Evolutionary conservation across 2,797 vertebrate genomes (phyloP).

Genomic region (Mus caroli): DNA sequence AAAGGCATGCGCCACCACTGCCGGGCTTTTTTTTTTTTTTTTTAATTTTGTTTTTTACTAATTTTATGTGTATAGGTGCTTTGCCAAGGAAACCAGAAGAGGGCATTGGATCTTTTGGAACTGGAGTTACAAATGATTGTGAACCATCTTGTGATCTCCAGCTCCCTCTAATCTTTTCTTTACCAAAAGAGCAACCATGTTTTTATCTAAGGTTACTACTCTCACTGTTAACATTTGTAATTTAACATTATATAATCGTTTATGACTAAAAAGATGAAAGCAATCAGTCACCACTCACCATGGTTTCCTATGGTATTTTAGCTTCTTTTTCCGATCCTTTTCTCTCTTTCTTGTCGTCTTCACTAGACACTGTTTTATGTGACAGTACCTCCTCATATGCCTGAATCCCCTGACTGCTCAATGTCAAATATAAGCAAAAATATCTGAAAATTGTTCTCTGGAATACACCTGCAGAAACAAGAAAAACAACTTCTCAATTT

Average conservation of each 20-base stretch:
- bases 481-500: conserved; percentile 80
- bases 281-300: conserved; percentile 86
- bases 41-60: not conserved
- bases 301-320: conserved; percentile 89
- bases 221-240: conserved; percentile 41
- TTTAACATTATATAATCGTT: conserved; percentile 49
- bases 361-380: conserved; percentile 90
- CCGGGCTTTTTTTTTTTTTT: too few relatives aligned
- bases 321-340: conserved; percentile 88
- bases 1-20: too few relatives aligned
- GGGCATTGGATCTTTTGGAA: not conserved
- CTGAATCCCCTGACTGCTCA: conserved; percentile 89
- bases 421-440: conserved; percentile 86
- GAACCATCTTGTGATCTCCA: not conserved
- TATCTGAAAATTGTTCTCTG: conserved; percentile 82
- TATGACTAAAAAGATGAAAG: conserved; percentile 14
- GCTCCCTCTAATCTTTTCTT: conserved; percentile 30
- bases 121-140: not conserved
- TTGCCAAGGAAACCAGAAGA: not conserved
- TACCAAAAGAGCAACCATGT: conserved; percentile 62
- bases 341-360: conserved; percentile 90
- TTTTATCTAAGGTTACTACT: conserved; percentile 67
- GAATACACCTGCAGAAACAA: conserved; percentile 83
- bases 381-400: conserved; percentile 93
- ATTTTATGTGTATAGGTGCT: not conserved